phyloP scores from a whole-genome alignment of 2,888 invertebrate genomes.

The Phyllotreta cruciferae region DNA sequence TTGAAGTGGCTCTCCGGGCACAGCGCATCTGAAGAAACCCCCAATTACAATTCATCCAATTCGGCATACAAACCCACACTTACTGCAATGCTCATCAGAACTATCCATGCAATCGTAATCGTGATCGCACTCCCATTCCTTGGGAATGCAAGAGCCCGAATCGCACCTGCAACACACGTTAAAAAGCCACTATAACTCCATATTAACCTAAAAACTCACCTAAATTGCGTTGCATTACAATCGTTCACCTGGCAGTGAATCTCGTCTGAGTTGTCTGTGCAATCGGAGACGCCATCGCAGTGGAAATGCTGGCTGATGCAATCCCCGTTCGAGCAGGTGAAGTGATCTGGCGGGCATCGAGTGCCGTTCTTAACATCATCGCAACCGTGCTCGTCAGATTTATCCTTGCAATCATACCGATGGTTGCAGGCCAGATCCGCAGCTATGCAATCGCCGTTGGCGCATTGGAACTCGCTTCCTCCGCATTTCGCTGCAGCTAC shows the following conservation, averaged over 20 bases:
- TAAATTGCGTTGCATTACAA: constrained; percentile 54
- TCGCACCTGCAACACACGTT: constrained; percentile 66
- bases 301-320: constrained; percentile 62
- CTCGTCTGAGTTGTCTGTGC: constrained; percentile 63
- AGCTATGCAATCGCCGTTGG: constrained; percentile 57
- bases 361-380: constrained; percentile 43
- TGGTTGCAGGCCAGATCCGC: constrained; percentile 62
- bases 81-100: constrained; percentile 74
- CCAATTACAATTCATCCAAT: constrained; percentile 5
- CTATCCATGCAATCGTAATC: constrained; percentile 77
- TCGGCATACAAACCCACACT: constrained; percentile 35
- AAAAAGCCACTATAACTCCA: not conserved
- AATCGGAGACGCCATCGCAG: constrained; percentile 65
- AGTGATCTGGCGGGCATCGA: constrained; percentile 60
- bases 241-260: constrained; percentile 52
- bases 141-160: constrained; percentile 73
- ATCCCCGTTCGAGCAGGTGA: constrained; percentile 61
- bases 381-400: constrained; percentile 66
- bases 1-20: constrained; percentile 59
- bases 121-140: constrained; percentile 74
- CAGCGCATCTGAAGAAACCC: constrained; percentile 36
- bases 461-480: constrained; percentile 61
- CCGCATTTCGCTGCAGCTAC: constrained; percentile 55
- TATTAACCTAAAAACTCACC: constrained; percentile 47
- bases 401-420: constrained; percentile 64